These are phyloP conservation scores for Zeus faber DNA, from an alignment of 2,113 vertebrate species.

Conservation along the genomic window DNA sequence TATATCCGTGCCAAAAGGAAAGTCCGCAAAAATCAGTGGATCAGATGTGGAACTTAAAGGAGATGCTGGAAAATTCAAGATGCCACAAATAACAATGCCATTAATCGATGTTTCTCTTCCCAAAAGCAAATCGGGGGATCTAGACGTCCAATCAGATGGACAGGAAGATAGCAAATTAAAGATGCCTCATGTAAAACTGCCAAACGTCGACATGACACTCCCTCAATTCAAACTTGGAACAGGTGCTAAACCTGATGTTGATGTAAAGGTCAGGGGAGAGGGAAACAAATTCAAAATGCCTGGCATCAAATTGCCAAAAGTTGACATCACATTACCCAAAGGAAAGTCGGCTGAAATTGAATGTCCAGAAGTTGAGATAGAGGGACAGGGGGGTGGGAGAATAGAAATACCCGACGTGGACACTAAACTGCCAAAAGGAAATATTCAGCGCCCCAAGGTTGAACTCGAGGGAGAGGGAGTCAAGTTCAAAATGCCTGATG, in stretches of 20 bases:
- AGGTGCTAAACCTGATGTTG: conserved; percentile 20
- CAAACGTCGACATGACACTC: conserved; percentile 31
- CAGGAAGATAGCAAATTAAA: conserved; percentile 37
- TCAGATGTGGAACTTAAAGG: conserved; percentile 42
- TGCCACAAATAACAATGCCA: conserved; percentile 43
- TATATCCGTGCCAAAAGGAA: conserved; percentile 59
- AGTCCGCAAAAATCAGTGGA: conserved; percentile 31
- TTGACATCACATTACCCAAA: conserved; percentile 60
- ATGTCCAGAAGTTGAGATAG: conserved; percentile 12
- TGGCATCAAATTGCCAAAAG: conserved; percentile 65
- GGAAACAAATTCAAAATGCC: conserved; percentile 62
- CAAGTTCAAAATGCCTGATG: conserved; percentile 45
- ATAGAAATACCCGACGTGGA: conserved; percentile 54
- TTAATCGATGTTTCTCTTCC: conserved; percentile 53
- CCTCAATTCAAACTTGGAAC: conserved; percentile 30
- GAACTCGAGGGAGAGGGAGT: conserved; percentile 21
- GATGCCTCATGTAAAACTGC: conserved; percentile 30
- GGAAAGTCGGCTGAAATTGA: conserved; percentile 36
- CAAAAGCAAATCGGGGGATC: conserved; percentile 18
- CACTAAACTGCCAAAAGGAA: conserved; percentile 55
- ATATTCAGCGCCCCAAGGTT: conserved; percentile 30
- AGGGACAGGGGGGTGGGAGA: conserved; percentile 34
- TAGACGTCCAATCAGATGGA: conserved; percentile 38
- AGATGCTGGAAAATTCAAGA: conserved; percentile 40
- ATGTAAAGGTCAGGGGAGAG: background rate